Conservation (phyloP, 2,797 vertebrate species). For the Psittacula echo region DNA sequence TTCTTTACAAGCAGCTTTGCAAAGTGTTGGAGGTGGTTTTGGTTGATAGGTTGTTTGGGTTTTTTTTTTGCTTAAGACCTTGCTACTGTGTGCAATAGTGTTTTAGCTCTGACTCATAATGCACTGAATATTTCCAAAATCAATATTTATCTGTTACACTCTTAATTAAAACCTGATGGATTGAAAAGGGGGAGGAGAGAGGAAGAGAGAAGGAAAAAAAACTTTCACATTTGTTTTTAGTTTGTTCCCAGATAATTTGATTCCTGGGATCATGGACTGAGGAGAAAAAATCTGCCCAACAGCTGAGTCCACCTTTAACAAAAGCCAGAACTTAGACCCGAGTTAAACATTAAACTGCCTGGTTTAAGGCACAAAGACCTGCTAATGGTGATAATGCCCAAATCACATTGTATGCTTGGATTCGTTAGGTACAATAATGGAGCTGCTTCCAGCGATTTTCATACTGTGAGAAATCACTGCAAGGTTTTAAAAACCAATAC, state of each 20-base stretch:
- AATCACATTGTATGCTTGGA: background rate
- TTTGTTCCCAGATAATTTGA: background rate
- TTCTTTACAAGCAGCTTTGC: background rate
- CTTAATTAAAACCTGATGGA: background rate
- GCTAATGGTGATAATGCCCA: background rate
- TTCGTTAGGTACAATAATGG: background rate
- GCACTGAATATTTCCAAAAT: constrained; percentile 9
- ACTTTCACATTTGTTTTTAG: background rate
- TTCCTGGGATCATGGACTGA: background rate
- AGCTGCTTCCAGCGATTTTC: background rate
- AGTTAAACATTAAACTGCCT: constrained; percentile 9
- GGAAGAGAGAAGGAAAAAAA: background rate
- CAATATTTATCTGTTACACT: constrained; percentile 1
- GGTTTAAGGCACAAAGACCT: background rate
- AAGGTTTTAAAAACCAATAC: background rate
- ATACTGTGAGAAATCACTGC: background rate
- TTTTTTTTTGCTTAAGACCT: background rate
- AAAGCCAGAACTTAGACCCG: background rate
- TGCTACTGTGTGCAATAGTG: background rate
- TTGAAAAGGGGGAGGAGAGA: background rate
- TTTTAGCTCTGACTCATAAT: background rate
- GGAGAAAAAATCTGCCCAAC: background rate
- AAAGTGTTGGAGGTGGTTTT: background rate
- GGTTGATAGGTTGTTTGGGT: background rate
- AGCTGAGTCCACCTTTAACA: constrained; percentile 2